Conservation (phyloP, 2,797 vertebrate genomes). For the Sphenopsis melanotis region DNA sequence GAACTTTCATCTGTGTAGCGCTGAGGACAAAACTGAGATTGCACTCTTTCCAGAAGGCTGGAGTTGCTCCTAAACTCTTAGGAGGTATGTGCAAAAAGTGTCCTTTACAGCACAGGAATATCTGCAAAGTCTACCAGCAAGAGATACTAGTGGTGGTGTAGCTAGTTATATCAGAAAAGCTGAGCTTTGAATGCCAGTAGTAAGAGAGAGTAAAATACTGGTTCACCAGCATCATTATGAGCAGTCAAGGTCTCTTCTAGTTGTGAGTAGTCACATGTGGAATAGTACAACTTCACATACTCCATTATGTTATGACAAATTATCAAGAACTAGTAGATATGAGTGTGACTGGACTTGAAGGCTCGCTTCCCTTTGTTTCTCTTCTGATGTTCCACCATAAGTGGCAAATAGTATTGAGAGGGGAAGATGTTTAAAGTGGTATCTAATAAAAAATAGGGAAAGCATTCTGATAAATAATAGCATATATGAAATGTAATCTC, state of each 20-base stretch:
- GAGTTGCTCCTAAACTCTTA: neutral
- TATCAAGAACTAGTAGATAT: neutral
- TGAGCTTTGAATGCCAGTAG: neutral
- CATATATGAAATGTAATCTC: neutral
- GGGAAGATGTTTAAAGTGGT: neutral
- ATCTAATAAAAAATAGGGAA: neutral
- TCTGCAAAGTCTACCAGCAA: neutral
- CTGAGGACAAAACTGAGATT: neutral
- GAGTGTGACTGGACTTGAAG: neutral
- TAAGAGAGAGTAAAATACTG: neutral
- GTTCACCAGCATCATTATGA: neutral
- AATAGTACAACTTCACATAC: neutral
- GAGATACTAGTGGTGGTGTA: neutral
- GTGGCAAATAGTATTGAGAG: neutral
- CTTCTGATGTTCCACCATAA: neutral
- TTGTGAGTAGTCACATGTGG: neutral
- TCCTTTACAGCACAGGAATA: neutral
- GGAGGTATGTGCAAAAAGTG: neutral
- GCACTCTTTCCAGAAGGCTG: neutral
- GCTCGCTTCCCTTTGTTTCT: neutral
- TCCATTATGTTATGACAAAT: neutral
- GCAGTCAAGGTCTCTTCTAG: neutral
- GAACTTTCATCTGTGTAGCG: neutral
- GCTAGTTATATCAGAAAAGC: neutral
- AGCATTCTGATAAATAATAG: neutral